Percentiles rank a stretch among this genome's conserved stretches.
phyloP scores from a whole-genome alignment of 2,888 invertebrate genomes.

The Volucella zonaria region DNA sequence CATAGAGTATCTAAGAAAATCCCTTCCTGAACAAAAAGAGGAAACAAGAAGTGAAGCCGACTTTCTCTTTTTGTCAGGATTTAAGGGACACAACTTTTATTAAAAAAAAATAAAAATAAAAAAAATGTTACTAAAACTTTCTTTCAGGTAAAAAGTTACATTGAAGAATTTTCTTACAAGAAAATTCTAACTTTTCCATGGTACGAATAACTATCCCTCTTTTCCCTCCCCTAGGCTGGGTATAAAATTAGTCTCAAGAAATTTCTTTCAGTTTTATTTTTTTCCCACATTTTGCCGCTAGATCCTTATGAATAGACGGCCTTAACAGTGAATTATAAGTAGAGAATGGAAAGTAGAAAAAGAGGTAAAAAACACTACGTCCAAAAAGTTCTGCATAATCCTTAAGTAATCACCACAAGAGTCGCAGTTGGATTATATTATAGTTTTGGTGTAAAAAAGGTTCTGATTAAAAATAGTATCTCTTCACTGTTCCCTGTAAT shows the following conservation, averaged over 20 bases:
- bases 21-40: background rate
- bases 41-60: background rate
- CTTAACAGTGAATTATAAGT: constrained; percentile 61
- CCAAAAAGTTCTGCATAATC: constrained; percentile 60
- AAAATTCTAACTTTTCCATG: constrained; percentile 33
- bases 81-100: constrained; percentile 49
- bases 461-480: constrained; percentile 29
- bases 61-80: background rate
- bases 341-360: constrained; percentile 1
- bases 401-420: constrained; percentile 58
- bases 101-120: constrained; percentile 4
- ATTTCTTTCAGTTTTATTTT: constrained; percentile 38
- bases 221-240: constrained; percentile 2
- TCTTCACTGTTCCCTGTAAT: too few relatives aligned
- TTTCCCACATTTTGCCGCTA: constrained; percentile 9
- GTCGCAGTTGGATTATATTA: constrained; percentile 45
- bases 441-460: background rate
- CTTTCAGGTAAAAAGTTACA: constrained; percentile 44
- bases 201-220: background rate
- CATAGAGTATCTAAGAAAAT: background rate
- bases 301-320: constrained; percentile 39
- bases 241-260: constrained; percentile 49
- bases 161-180: background rate
- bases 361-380: background rate
- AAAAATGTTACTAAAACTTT: background rate